These are phyloP conservation scores for Archips xylosteana DNA, from an alignment of 2,888 invertebrate species.

Conservation along the genomic window DNA sequence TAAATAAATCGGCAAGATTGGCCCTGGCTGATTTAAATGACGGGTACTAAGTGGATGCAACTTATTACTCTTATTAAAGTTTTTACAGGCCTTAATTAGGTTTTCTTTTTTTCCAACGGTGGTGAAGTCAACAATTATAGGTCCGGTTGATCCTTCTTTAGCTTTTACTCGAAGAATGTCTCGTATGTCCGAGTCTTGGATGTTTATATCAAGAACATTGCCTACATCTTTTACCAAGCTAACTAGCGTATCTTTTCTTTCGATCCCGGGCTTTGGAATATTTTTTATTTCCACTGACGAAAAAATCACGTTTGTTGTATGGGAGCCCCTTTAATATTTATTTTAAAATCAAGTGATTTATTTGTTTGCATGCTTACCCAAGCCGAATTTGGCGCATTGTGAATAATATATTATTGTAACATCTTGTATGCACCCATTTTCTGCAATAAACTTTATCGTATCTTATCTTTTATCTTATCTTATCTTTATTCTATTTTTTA, in stretches of 20 bases:
- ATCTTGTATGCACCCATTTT: too few relatives aligned
- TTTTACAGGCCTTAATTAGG: not conserved
- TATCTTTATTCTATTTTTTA: too few relatives aligned
- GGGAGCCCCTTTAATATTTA: too few relatives aligned
- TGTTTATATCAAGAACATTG: not conserved
- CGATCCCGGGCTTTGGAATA: not conserved
- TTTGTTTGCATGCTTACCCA: too few relatives aligned
- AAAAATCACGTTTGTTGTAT: too few relatives aligned
- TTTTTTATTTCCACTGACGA: constrained; percentile 4
- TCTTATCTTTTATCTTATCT: too few relatives aligned
- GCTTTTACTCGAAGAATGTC: not conserved
- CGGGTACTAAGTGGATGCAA: not conserved
- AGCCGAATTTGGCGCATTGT: too few relatives aligned
- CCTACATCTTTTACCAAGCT: not conserved
- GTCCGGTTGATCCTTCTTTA: not conserved
- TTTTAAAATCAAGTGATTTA: too few relatives aligned
- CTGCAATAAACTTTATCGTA: too few relatives aligned
- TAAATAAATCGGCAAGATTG: not conserved
- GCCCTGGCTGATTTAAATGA: not conserved
- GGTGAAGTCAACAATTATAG: constrained; percentile 2
- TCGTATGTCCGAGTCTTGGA: not conserved
- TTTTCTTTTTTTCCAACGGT: not conserved
- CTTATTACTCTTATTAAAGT: not conserved
- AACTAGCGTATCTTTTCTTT: not conserved
- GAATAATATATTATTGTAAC: too few relatives aligned